phyloP scores from a whole-genome alignment of 2,888 invertebrate species.

The Hedychridium roseum region DNA sequence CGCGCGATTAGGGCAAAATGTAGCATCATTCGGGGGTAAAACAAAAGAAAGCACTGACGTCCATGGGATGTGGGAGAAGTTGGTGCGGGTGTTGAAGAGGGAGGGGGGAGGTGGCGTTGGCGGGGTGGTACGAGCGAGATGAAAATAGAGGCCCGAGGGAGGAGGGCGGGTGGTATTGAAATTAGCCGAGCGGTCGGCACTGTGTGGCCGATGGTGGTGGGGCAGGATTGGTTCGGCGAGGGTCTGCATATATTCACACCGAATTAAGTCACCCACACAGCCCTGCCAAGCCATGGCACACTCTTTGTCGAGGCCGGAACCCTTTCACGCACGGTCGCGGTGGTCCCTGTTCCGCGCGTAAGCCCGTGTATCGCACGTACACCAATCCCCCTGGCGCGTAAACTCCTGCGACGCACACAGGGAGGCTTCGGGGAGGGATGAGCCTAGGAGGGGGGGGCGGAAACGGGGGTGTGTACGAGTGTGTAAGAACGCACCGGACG shows the following conservation, averaged over 20 bases:
- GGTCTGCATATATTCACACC: slow-evolving; percentile 56
- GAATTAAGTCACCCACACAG: slow-evolving; percentile 60
- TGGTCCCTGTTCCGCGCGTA: no score
- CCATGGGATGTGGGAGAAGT: background rate
- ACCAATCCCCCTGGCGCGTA: slow-evolving; percentile 17
- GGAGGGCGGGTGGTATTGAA: slow-evolving; percentile 53
- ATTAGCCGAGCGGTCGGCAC: slow-evolving; percentile 51
- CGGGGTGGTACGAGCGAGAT: background rate
- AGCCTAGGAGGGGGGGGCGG: no score
- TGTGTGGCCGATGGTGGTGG: slow-evolving; percentile 25
- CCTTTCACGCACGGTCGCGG: slow-evolving; percentile 46
- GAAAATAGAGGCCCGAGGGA: no score
- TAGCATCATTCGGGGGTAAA: no score
- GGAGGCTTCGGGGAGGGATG: background rate
- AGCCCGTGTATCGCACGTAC: no score
- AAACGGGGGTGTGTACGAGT: slow-evolving; percentile 8
- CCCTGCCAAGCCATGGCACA: slow-evolving; percentile 34
- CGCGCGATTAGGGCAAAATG: no score
- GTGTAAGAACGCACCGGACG: slow-evolving; percentile 13
- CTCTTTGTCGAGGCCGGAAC: slow-evolving; percentile 50
- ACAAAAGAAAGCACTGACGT: background rate
- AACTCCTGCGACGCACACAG: slow-evolving; percentile 7
- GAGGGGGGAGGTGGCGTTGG: background rate
- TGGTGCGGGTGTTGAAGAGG: background rate
- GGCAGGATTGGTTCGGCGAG: slow-evolving; percentile 39